Evolutionary conservation across 2,113 vertebrate species (phyloP).

Genomic region (Enhydra lutris): DNA sequence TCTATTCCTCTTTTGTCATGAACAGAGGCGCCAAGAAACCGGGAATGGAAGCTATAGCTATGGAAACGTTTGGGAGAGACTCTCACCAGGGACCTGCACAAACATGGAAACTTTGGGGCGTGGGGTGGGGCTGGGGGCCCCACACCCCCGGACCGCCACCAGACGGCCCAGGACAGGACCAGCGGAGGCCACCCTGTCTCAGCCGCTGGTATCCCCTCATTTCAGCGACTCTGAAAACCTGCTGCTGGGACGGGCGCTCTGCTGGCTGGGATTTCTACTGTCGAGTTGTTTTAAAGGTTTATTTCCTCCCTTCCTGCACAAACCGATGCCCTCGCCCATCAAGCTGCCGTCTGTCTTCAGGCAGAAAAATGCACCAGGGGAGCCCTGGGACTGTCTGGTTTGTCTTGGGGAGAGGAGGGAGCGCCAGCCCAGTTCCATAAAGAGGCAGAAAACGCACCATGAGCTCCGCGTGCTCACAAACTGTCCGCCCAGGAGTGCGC

Average conservation of each 20-base stretch:
- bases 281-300: neutral
- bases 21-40: neutral
- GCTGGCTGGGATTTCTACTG: neutral
- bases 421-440: accelerated
- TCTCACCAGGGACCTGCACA: neutral
- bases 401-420: accelerated
- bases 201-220: neutral
- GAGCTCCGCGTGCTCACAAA: neutral
- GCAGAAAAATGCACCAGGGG: neutral
- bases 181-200: neutral
- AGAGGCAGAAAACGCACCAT: accelerated
- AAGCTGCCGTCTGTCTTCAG: neutral
- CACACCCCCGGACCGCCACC: accelerated
- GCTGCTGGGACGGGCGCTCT: neutral
- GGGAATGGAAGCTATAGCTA: accelerated
- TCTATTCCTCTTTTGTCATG: neutral
- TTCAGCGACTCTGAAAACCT: neutral
- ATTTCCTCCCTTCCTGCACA: neutral
- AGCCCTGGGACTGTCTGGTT: accelerated
- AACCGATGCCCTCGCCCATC: neutral
- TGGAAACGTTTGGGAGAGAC: neutral
- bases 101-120: neutral
- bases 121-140: neutral
- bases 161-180: neutral
- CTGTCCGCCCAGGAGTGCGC: accelerated